Evolutionary conservation across 2,113 vertebrate genomes (phyloP), one percentile per base, ranked within the genome.

Genomic region (Tauraco erythrolophus): DNA sequence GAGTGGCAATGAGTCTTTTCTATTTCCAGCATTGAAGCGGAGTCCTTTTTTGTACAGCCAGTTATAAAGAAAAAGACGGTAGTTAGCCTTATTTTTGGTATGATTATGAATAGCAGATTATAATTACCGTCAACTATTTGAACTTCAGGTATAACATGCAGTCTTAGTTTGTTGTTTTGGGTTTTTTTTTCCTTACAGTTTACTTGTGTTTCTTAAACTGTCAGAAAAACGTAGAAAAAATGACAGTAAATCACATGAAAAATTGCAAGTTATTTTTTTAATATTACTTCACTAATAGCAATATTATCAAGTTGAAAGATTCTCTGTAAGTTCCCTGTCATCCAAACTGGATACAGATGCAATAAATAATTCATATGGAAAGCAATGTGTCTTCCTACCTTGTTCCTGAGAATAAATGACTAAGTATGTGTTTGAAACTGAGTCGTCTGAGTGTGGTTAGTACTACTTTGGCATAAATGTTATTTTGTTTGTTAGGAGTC

Each of bases 131-230:
- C 10, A 80, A 31, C 46, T 57, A 61, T 76, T 91, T 75, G 18
- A 45, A 56, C 7, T 50, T 33, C 25, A 12, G 9, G 1, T 60
- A 21, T 7, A 5, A 2, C 56, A 39, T 4, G 1, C 7, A 53
- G 5, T 60, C 37, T n/a, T 37, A 41, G 30, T 10, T 41, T 41
- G 41, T 41, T 41, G 41, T 41, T 41, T 9, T 41, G 41, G 9
- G 9, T 41, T 41, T 30, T 0, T 10, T 18, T 4, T 41, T 66
- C 80, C 14, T 68, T 45, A 10, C 3, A 35, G 4, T 77, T 85
- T 61, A 62, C 4, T 7, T 3, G 0, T 33, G 10, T 57, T 45
- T 82, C 41, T 66, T 65, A 8, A 85, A 56, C 41, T 62, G 8
- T 30, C 37, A 58, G 22, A 39, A 87, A 77, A 89, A 53, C 0